Conservation (phyloP, 2,113 vertebrate species). For the Aepyceros melampus region DNA sequence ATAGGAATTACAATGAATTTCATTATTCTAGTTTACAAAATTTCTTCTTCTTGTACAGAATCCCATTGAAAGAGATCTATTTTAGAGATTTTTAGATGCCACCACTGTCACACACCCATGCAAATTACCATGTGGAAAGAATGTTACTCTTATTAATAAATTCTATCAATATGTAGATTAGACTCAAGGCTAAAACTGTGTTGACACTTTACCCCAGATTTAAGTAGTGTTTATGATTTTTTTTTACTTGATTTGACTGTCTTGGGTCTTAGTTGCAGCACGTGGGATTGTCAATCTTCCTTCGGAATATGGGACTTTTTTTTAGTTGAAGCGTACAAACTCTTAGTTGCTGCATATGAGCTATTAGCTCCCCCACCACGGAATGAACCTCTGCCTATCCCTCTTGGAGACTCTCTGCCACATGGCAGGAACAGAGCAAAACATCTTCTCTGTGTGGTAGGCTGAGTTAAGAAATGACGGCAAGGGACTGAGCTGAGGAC, state of each 20-base stretch:
- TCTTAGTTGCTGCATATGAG: not conserved
- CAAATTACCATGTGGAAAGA: not conserved
- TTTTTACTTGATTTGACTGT: not conserved
- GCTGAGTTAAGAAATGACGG: not conserved
- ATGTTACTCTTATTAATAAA: not conserved
- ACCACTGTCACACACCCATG: not conserved
- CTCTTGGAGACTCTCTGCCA: not conserved
- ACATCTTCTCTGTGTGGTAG: not conserved
- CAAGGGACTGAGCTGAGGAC: not conserved
- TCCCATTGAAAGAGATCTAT: not conserved
- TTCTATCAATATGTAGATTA: not conserved
- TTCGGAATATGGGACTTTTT: accelerated
- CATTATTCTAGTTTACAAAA: not conserved
- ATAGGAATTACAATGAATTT: not conserved
- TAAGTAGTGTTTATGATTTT: not conserved
- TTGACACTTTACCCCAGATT: not conserved
- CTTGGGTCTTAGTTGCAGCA: not conserved
- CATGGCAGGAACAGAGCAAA: not conserved
- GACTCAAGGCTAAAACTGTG: not conserved
- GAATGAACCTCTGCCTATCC: not conserved
- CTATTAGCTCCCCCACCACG: not conserved
- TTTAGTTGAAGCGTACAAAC: not conserved
- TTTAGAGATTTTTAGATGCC: not conserved
- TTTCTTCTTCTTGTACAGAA: not conserved
- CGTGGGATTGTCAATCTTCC: not conserved